Evolutionary conservation across 2,888 invertebrate species (phyloP), one percentile per base, ranked within the genome.

Genomic region (Tineola bisselliella): DNA sequence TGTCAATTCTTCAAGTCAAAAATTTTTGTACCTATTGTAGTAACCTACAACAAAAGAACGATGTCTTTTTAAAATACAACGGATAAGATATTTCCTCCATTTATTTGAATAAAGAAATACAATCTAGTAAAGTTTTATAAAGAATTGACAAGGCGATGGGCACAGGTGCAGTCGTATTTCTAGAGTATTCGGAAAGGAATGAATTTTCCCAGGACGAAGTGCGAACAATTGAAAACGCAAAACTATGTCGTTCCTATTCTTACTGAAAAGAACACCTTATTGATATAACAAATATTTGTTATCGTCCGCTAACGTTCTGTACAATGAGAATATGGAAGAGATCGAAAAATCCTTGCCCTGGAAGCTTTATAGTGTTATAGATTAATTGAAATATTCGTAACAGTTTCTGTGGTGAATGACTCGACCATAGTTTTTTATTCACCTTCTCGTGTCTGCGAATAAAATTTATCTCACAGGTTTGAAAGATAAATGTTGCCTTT

Each of bases 381-480:
- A 38, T 12, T 38, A 10, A 38, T 38, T 12, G 3, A 38, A 38
- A 25, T 2, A 38, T 38, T n/a, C 38, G 1, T 38, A 38, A 38
- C 38, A 38, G 38, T 2, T 25, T 25, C 38, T 38, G 10, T 38
- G 38, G 10, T 38, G 10, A 38, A 38, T n/a, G 6, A 38, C n/a
- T 12, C 3, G 6, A 38, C 38, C 38, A 38, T 38, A 38, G 38
- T 38, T 38, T 38, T 38, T 38, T 10, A 48, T 48, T 48, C 48
- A 17, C 48, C 15, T 25, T 3, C 18, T 56, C 30, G 8, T 12
- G 15, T 57, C 13, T 13, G 58, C 31, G 19, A 33, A 75, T 71
- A 70, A 73, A 76, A 79, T 81, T 74, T 81, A 77, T 82, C 76
- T 77, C 72, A 66, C 76, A 76, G 81, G 79, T 79, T 80, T 78